Evolutionary conservation across 2,797 vertebrate species (phyloP).

Genomic region (Okamejei kenojei): DNA sequence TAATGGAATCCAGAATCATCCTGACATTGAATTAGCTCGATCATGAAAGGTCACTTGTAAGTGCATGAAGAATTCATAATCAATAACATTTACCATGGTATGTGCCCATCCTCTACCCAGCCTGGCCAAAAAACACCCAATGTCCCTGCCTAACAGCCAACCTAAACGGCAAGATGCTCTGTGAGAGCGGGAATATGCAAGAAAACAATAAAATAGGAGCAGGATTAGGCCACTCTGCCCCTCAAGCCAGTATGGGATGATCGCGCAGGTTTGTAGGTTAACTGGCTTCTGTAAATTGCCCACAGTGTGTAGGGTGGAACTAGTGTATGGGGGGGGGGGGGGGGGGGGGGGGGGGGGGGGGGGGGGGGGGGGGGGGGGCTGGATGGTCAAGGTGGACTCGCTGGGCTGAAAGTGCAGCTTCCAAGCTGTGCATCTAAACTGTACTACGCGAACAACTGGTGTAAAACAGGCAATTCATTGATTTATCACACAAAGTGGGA

Average conservation of each 20-base stretch:
- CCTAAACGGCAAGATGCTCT: neutral
- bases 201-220: too few relatives aligned
- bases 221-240: too few relatives aligned
- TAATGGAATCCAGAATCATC: neutral
- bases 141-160: neutral
- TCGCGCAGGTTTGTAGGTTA: too few relatives aligned
- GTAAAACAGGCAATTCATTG: neutral
- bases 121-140: neutral
- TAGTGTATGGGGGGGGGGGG: too few relatives aligned
- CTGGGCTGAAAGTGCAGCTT: too few relatives aligned
- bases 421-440: neutral
- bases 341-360: too few relatives aligned
- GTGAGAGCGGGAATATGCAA: neutral
- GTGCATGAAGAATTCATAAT: neutral
- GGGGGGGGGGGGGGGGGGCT: too few relatives aligned
- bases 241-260: too few relatives aligned
- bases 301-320: too few relatives aligned
- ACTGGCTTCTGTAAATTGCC: too few relatives aligned
- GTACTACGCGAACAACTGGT: neutral
- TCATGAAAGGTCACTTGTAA: neutral
- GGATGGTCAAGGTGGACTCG: too few relatives aligned
- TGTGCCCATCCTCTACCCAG: neutral
- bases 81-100: neutral
- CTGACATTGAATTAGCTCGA: neutral
- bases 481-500: neutral